phyloP scores from a whole-genome alignment of 2,797 vertebrate species.

The Cottoperca gobio region DNA sequence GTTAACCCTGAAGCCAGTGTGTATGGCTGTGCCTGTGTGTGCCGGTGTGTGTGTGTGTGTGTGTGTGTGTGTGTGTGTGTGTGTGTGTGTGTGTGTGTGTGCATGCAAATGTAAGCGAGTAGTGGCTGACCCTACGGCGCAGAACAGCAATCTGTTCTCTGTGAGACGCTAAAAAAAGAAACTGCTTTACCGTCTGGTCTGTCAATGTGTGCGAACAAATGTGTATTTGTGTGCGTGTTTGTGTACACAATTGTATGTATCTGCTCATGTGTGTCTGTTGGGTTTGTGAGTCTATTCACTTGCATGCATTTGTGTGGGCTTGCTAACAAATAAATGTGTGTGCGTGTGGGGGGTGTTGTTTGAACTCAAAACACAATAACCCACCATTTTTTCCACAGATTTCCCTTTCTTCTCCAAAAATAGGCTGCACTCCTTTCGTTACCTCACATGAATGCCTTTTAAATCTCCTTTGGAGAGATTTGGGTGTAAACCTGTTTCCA shows the following conservation, averaged over 20 bases:
- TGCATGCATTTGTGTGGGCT: slow-evolving; percentile 30
- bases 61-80: slow-evolving; percentile 15
- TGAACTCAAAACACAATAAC: slow-evolving; percentile 52
- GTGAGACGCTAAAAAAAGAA: slow-evolving; percentile 53
- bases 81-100: slow-evolving; percentile 21
- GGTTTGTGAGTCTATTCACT: slow-evolving; percentile 6
- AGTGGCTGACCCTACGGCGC: slow-evolving; percentile 64
- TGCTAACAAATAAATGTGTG: slow-evolving; percentile 25
- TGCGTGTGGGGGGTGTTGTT: slow-evolving; percentile 20
- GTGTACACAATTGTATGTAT: neutral
- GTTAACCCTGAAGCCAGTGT: slow-evolving; percentile 44
- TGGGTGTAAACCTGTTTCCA: slow-evolving; percentile 77
- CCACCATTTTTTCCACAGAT: slow-evolving; percentile 42
- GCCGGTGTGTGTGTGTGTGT: slow-evolving; percentile 12
- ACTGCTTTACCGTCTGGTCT: slow-evolving; percentile 59
- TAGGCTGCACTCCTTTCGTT: slow-evolving; percentile 60
- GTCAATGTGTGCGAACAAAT: slow-evolving; percentile 31
- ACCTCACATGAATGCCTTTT: slow-evolving; percentile 69
- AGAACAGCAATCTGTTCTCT: slow-evolving; percentile 73
- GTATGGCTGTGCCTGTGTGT: slow-evolving; percentile 9
- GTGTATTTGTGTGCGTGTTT: slow-evolving; percentile 2
- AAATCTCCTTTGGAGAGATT: slow-evolving; percentile 77
- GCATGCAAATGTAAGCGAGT: slow-evolving; percentile 45
- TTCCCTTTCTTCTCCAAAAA: slow-evolving; percentile 66
- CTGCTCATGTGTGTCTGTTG: slow-evolving; percentile 12